These are phyloP conservation scores for Sandelia bainsii DNA, from an alignment of 2,797 vertebrate species.

Conservation along the genomic window DNA sequence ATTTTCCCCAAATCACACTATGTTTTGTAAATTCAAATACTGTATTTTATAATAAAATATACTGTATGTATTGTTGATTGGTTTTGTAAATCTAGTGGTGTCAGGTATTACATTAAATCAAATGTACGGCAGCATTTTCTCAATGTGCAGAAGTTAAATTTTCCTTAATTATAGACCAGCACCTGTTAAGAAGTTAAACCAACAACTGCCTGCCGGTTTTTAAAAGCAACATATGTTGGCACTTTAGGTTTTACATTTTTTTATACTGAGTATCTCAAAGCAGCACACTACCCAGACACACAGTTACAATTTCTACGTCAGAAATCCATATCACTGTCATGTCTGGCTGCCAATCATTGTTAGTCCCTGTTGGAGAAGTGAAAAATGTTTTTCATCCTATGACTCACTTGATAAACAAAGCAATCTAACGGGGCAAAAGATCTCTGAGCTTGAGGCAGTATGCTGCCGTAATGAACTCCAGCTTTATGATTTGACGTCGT, in stretches of 20 bases:
- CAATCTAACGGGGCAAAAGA: slow-evolving; percentile 41
- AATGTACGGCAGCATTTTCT: neutral
- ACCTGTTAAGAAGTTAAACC: slow-evolving; percentile 29
- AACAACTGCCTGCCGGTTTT: slow-evolving; percentile 41
- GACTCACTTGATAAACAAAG: slow-evolving; percentile 65
- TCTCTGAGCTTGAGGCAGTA: slow-evolving; percentile 33
- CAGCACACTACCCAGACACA: slow-evolving; percentile 9
- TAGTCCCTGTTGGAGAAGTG: slow-evolving; percentile 28
- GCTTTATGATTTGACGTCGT: slow-evolving; percentile 52
- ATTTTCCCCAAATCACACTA: no score
- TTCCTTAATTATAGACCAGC: slow-evolving; percentile 16
- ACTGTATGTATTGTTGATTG: no score
- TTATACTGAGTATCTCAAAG: slow-evolving; percentile 30
- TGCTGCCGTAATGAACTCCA: slow-evolving; percentile 44
- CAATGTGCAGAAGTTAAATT: neutral
- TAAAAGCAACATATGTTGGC: slow-evolving; percentile 24
- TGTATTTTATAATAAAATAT: no score
- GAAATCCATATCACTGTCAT: slow-evolving; percentile 25
- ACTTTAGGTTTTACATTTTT: slow-evolving; percentile 13
- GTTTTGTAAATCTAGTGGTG: no score
- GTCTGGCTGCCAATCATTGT: slow-evolving; percentile 54
- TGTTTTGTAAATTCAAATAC: no score
- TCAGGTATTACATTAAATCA: neutral
- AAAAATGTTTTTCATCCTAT: slow-evolving; percentile 37
- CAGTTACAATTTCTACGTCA: slow-evolving; percentile 27